Evolutionary conservation across 2,797 vertebrate genomes (phyloP).

Genomic region (Notolabrus celidotus): DNA sequence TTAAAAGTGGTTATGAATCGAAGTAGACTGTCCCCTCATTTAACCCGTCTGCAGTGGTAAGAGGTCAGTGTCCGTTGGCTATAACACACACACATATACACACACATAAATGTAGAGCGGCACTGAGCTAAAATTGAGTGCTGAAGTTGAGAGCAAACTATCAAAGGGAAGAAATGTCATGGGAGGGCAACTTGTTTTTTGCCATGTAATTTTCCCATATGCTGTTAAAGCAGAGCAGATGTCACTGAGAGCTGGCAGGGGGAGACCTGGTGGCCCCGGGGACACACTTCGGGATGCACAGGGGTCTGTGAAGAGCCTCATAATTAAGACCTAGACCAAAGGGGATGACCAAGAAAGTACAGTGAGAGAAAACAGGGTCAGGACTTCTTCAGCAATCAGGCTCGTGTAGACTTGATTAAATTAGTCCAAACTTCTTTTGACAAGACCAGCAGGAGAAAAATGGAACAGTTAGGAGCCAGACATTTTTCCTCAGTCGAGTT

Average conservation of each 20-base stretch:
- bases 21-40: conserved; percentile 29
- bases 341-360: conserved; percentile 36
- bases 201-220: conserved; percentile 70
- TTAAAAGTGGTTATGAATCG: conserved; percentile 25
- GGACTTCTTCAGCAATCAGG: conserved; percentile 41
- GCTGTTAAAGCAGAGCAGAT: conserved; percentile 73
- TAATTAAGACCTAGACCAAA: conserved; percentile 63
- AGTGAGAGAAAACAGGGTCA: conserved; percentile 55
- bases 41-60: conserved; percentile 40
- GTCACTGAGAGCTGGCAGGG: conserved; percentile 65
- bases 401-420: conserved; percentile 49
- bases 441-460: conserved; percentile 37
- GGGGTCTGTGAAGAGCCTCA: conserved; percentile 52
- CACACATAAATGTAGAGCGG: conserved; percentile 26
- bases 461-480: conserved; percentile 38
- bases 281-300: conserved; percentile 55
- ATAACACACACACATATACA: conserved; percentile 27
- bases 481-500: conserved; percentile 40
- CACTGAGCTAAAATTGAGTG: conserved; percentile 67
- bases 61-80: conserved; percentile 57
- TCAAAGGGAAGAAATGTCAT: conserved; percentile 72
- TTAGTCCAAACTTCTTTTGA: conserved; percentile 45
- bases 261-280: conserved; percentile 50
- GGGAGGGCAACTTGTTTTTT: conserved; percentile 70
- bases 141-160: conserved; percentile 63